These are phyloP conservation scores for Sinopyrophorus schimmeli DNA, from an alignment of 2,888 invertebrate genomes.

Conservation along the genomic window DNA sequence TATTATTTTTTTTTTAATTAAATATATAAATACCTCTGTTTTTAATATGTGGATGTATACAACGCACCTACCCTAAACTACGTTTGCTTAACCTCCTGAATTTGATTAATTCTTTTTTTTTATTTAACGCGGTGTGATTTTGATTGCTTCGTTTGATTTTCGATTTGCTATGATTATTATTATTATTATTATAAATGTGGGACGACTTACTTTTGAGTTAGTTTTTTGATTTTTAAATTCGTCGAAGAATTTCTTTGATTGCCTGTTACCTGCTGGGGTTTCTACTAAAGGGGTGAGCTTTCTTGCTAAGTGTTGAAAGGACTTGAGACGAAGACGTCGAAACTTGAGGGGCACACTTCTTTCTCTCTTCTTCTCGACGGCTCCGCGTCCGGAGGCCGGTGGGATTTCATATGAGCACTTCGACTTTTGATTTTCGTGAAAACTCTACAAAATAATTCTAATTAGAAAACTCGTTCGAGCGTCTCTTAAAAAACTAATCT, in stretches of 20 bases:
- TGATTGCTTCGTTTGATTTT: constrained; percentile 44
- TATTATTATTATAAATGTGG: constrained; percentile 6
- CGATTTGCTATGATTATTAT: too few relatives aligned
- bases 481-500: too few relatives aligned
- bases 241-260: constrained; percentile 43
- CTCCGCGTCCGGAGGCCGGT: constrained; percentile 87
- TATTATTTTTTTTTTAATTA: constrained; percentile 48
- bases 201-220: too few relatives aligned
- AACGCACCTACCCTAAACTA: constrained; percentile 46
- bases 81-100: constrained; percentile 34
- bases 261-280: constrained; percentile 47
- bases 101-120: constrained; percentile 24
- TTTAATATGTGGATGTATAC: constrained; percentile 54
- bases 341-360: constrained; percentile 39
- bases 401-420: constrained; percentile 99
- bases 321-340: constrained; percentile 51
- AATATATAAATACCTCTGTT: constrained; percentile 50
- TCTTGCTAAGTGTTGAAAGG: constrained; percentile 51
- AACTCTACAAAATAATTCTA: constrained; percentile 80
- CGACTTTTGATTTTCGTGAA: constrained; percentile 98
- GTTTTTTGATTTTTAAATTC: constrained; percentile 33
- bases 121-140: constrained; percentile 24
- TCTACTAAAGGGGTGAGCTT: constrained; percentile 13
- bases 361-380: constrained; percentile 52
- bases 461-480: too few relatives aligned